Conservation (phyloP, 2,888 invertebrate species). For the Drepanosiphum platanoidis region DNA sequence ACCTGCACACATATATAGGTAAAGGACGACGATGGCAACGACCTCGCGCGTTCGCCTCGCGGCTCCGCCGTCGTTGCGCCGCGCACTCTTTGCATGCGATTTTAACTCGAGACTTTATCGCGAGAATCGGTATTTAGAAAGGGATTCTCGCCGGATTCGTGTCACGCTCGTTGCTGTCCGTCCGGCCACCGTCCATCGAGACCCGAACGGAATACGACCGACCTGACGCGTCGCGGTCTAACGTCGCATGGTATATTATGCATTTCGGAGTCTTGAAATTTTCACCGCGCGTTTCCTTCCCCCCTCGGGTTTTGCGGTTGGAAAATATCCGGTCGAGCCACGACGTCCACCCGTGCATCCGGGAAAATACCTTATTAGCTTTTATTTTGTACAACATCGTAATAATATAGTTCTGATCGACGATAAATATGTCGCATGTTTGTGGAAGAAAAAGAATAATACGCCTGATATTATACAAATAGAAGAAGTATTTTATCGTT, state of each 20-base stretch:
- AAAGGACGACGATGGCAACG: not conserved
- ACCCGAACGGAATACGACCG: not conserved
- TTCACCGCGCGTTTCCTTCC: too few relatives aligned
- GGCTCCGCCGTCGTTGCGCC: too few relatives aligned
- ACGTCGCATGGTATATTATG: not conserved
- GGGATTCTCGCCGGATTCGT: not conserved
- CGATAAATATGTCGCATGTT: too few relatives aligned
- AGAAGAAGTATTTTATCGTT: too few relatives aligned
- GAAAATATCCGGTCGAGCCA: too few relatives aligned
- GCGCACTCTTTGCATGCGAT: not conserved
- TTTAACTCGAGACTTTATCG: not conserved
- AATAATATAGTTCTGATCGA: too few relatives aligned
- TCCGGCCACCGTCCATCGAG: not conserved
- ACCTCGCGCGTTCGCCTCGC: not conserved
- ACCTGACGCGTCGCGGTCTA: not conserved
- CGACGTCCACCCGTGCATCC: too few relatives aligned
- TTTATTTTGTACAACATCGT: too few relatives aligned
- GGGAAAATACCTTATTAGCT: too few relatives aligned
- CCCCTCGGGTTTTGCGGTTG: too few relatives aligned
- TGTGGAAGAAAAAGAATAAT: too few relatives aligned
- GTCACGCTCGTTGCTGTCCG: not conserved
- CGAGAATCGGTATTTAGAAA: not conserved
- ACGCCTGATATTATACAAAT: too few relatives aligned
- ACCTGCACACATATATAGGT: not conserved
- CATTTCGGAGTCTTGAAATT: not conserved